Base-by-base conservation (phyloP, 2,113 vertebrate genomes). In the Taurulus bubalis region DNA sequence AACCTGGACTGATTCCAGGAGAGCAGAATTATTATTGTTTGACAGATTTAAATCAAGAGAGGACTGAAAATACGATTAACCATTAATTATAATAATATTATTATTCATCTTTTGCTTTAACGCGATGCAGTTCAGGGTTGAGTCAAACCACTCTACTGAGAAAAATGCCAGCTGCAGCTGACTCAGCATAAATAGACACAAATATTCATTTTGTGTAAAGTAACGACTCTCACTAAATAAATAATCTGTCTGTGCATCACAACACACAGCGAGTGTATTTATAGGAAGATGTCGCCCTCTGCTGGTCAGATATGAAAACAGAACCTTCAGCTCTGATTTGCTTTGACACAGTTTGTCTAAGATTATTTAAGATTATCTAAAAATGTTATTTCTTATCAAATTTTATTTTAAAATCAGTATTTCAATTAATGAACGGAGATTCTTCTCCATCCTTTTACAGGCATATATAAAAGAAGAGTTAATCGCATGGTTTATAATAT, bases 231-330 rank as follows among this genome's bases (percentile, higher is more conserved):
- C 51, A 24, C 45, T 56, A 38, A 38, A 62, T 68, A 32, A 69
- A 75, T 74, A 26, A 67, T 56, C 24, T 20, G 36, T 68, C 0
- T 4, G 10, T 3, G 11, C 20, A 6, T n/a, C 4, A 6, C 30
- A 16, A 16, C 1, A 14, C 2, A 6, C 26, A n/a, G 14, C 15
- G 4, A 7, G 15, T 53, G 4, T 20, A 58, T 58, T 6, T 68
- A 8, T 79, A 1, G 15, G 74, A 53, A 45, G 82, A 75, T 38
- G 56, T 6, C 59, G 20, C 86, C 87, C 89, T 80, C 93, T 90
- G 49, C 77, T 94, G 93, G 90, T 70, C 64, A 49, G 1, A 66
- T 3, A 20, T 6, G 8, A 63, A 75, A 38, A 45, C 18, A 60
- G 11, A 58, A 12, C 3, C 12, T 32, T 49, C 4, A 53, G 6